phyloP scores from a whole-genome alignment of 1,140 invertebrate species.

The Rhagoletis pomonella region DNA sequence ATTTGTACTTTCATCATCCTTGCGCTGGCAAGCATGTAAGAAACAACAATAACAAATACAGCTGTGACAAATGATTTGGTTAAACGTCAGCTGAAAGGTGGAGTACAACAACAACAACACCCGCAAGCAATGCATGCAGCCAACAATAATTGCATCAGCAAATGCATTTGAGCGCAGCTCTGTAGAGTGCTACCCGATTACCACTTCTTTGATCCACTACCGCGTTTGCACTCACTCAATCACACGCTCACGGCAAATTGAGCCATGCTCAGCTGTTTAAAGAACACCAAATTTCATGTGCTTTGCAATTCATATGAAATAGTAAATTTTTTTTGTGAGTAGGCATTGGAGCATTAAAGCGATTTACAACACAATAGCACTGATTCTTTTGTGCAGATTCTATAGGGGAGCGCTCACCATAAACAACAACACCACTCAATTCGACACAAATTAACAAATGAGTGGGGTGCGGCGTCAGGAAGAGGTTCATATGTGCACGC shows the following conservation, averaged over 20 bases:
- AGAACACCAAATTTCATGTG: not conserved
- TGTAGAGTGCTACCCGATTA: not conserved
- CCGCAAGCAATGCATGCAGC: not conserved
- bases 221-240: too few relatives aligned
- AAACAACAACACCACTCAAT: not conserved
- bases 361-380: slow-evolving; percentile 35
- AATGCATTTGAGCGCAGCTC: not conserved
- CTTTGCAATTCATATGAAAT: not conserved
- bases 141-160: slow-evolving; percentile 32
- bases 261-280: slow-evolving; percentile 4
- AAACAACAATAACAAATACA: not conserved
- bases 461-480: not conserved
- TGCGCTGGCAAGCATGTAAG: not conserved
- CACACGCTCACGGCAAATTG: not conserved
- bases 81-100: slow-evolving; percentile 7
- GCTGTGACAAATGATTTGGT: not conserved
- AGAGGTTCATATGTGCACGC: not conserved
- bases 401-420: not conserved
- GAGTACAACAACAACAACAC: not conserved
- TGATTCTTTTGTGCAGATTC: slow-evolving; percentile 29
- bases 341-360: not conserved
- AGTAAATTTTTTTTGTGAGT: not conserved
- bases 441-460: slow-evolving; percentile 1
- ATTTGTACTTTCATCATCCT: slow-evolving; percentile 43
- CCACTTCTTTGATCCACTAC: not conserved